Evolutionary conservation across 2,888 invertebrate species (phyloP).

Genomic region (Drymonia ruficornis): DNA sequence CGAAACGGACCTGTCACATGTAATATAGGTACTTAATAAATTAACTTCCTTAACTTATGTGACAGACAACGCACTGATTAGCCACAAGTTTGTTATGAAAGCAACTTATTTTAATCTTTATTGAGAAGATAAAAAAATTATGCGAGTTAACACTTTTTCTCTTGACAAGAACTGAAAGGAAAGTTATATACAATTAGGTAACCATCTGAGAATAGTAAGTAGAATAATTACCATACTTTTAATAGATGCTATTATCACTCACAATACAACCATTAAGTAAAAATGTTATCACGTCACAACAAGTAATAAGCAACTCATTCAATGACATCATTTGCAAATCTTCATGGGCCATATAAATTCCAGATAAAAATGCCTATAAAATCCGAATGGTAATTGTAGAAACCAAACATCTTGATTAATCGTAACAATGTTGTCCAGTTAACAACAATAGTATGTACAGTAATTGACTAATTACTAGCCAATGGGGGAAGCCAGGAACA

Average conservation of each 20-base stretch:
- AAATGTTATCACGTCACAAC: slow-evolving; percentile 19
- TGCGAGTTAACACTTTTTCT: too few relatives aligned
- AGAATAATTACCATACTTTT: too few relatives aligned
- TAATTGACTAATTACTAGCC: too few relatives aligned
- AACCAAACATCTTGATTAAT: background rate
- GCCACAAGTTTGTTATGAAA: background rate
- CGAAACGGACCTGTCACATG: slow-evolving; percentile 53
- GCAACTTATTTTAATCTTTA: too few relatives aligned
- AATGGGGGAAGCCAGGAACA: too few relatives aligned
- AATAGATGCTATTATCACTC: too few relatives aligned
- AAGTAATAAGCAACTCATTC: slow-evolving; percentile 20
- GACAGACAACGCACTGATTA: slow-evolving; percentile 1
- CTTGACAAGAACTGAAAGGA: too few relatives aligned
- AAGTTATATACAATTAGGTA: too few relatives aligned
- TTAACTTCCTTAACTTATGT: slow-evolving; percentile 29
- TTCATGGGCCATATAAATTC: slow-evolving; percentile 21
- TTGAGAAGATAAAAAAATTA: too few relatives aligned
- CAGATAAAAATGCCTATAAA: slow-evolving; percentile 19
- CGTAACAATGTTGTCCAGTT: background rate
- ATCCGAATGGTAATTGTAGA: slow-evolving; percentile 10
- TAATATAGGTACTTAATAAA: slow-evolving; percentile 14
- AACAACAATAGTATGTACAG: too few relatives aligned
- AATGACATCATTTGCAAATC: slow-evolving; percentile 24
- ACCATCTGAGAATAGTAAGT: too few relatives aligned
- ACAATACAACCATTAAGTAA: too few relatives aligned